Conservation (phyloP, 1,140 invertebrate species). For the Pentalonia nigronervosa region DNA sequence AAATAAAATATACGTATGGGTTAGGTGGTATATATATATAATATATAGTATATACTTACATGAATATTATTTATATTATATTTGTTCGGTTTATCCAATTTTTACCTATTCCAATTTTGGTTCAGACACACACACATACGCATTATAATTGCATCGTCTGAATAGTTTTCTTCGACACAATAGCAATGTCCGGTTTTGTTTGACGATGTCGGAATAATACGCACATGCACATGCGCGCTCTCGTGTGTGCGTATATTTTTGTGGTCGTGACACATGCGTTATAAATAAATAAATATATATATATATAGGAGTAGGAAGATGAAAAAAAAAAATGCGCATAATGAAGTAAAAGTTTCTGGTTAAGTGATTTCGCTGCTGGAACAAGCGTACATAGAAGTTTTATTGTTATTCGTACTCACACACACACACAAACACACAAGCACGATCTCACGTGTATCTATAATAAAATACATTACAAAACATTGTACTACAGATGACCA, state of each 20-base stretch:
- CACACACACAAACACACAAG: background rate
- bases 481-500: constrained; percentile 50
- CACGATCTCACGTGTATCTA: background rate
- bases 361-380: constrained; percentile 55
- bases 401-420: constrained; percentile 40
- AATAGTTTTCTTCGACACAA: constrained; percentile 45
- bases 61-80: background rate
- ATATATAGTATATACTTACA: background rate
- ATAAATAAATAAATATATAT: background rate
- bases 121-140: background rate
- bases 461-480: constrained; percentile 51
- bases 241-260: background rate
- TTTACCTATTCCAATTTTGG: background rate
- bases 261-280: constrained; percentile 42
- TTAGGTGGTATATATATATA: constrained; percentile 1
- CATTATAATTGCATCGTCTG: constrained; percentile 30
- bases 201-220: constrained; percentile 30
- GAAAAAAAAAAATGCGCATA: constrained; percentile 56
- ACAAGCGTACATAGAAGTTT: constrained; percentile 49
- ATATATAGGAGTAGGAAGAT: constrained; percentile 29
- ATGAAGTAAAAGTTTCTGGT: constrained; percentile 58
- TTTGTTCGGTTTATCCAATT: constrained; percentile 1
- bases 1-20: background rate
- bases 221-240: no score
- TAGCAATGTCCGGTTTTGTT: constrained; percentile 39